phyloP scores from a whole-genome alignment of 2,113 vertebrate genomes.

The Dasyornis broadbenti region DNA sequence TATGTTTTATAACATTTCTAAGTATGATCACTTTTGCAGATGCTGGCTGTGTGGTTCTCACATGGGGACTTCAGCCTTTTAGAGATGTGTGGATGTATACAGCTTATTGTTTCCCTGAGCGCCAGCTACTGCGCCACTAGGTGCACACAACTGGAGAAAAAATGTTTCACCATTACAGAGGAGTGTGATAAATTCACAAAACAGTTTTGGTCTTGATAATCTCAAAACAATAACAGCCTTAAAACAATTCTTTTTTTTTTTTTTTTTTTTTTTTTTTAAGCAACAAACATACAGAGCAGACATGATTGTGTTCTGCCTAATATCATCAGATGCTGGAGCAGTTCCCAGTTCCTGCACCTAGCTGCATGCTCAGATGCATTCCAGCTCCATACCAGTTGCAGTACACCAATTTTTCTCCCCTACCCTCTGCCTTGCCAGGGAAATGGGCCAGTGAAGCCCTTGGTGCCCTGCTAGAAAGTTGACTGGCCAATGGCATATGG shows the following conservation, averaged over 20 bases:
- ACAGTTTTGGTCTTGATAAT: neutral
- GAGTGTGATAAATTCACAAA: neutral
- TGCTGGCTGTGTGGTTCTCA: neutral
- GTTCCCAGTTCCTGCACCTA: neutral
- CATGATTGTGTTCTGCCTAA: neutral
- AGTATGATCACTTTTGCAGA: constrained; percentile 47
- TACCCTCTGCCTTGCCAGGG: neutral
- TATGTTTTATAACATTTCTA: constrained; percentile 32
- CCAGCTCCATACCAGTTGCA: neutral
- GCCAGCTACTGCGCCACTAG: neutral
- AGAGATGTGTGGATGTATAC: neutral
- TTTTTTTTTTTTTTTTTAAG: neutral
- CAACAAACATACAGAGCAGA: neutral
- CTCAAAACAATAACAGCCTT: neutral
- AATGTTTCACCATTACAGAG: neutral
- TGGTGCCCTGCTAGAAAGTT: neutral
- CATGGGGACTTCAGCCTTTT: neutral
- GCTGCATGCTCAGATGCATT: neutral
- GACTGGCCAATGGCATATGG: neutral
- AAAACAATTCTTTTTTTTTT: neutral
- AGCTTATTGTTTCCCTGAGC: neutral
- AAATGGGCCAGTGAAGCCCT: neutral
- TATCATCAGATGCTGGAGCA: neutral
- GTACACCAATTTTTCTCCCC: neutral
- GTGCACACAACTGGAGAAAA: neutral